phyloP scores from a whole-genome alignment of 2,797 vertebrate species.

The Megaceryle alcyon region DNA sequence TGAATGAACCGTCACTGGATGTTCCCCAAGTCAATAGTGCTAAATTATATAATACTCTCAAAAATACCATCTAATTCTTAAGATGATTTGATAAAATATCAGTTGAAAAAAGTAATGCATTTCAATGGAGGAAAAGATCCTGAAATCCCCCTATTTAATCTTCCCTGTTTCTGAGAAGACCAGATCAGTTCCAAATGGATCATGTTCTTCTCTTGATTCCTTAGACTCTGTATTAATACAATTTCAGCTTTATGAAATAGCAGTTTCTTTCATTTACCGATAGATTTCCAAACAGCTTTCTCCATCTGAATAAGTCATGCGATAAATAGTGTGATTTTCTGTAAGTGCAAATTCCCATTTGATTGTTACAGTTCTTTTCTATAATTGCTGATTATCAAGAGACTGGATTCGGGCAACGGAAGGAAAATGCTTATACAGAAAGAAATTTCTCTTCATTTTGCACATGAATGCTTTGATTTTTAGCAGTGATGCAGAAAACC shows the following conservation, averaged over 20 bases:
- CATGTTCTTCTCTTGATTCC: background rate
- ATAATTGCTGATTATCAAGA: conserved; percentile 48
- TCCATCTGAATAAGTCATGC: conserved; percentile 8
- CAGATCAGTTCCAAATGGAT: background rate
- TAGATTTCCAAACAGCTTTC: conserved; percentile 28
- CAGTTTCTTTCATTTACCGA: background rate
- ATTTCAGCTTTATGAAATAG: conserved; percentile 19
- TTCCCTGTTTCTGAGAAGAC: background rate
- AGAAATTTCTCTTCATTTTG: conserved; percentile 38
- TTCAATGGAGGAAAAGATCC: background rate
- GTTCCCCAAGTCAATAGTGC: background rate
- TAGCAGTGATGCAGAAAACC: conserved; percentile 23
- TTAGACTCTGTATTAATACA: background rate
- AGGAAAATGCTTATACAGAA: conserved; percentile 30
- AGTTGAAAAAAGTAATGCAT: background rate
- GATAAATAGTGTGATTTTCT: conserved; percentile 28
- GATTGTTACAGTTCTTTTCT: conserved; percentile 24
- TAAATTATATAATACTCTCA: background rate
- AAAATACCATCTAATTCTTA: background rate
- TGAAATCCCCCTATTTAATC: background rate
- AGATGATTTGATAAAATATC: background rate
- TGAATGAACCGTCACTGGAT: background rate
- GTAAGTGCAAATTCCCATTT: conserved; percentile 10
- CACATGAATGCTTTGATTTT: conserved; percentile 31
- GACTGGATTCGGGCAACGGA: conserved; percentile 12